These are phyloP conservation scores for Channa maculata DNA, from an alignment of 2,113 vertebrate genomes.

Conservation along the genomic window DNA sequence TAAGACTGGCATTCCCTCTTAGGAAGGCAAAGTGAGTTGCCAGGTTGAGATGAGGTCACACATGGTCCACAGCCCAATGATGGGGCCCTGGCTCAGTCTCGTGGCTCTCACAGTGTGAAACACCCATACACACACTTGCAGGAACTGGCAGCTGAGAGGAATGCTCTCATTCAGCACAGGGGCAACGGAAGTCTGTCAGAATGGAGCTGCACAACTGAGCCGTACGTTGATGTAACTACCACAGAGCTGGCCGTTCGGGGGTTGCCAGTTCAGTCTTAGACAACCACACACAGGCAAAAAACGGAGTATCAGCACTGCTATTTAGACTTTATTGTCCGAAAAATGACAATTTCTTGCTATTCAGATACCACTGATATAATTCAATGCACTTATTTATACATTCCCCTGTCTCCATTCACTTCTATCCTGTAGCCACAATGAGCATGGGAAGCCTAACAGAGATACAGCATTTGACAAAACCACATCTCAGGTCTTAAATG, in stretches of 20 bases:
- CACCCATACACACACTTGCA: conserved; percentile 32
- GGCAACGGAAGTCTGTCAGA: conserved; percentile 65
- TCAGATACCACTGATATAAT: conserved; percentile 28
- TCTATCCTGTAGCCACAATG: conserved; percentile 6
- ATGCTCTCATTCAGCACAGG: conserved; percentile 66
- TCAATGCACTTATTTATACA: conserved; percentile 27
- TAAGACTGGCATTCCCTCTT: conserved; percentile 36
- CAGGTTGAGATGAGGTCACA: conserved; percentile 78
- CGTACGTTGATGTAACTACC: conserved; percentile 47
- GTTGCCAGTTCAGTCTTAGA: conserved; percentile 37
- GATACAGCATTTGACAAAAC: conserved; percentile 56
- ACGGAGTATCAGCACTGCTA: not conserved
- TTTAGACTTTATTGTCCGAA: conserved; percentile 22
- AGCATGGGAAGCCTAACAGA: conserved; percentile 38
- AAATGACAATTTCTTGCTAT: conserved; percentile 24
- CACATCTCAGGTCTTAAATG: conserved; percentile 46
- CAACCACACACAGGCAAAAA: not conserved
- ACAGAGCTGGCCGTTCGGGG: conserved; percentile 26
- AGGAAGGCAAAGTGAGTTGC: conserved; percentile 44
- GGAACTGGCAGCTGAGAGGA: conserved; percentile 58
- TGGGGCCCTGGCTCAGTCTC: conserved; percentile 44
- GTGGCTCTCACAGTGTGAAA: conserved; percentile 38
- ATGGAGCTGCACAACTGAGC: conserved; percentile 58
- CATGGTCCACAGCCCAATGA: conserved; percentile 54
- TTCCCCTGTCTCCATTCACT: conserved; percentile 30